These are phyloP conservation scores for Poeciliopsis prolifica DNA, from an alignment of 2,113 vertebrate species.

Conservation along the genomic window DNA sequence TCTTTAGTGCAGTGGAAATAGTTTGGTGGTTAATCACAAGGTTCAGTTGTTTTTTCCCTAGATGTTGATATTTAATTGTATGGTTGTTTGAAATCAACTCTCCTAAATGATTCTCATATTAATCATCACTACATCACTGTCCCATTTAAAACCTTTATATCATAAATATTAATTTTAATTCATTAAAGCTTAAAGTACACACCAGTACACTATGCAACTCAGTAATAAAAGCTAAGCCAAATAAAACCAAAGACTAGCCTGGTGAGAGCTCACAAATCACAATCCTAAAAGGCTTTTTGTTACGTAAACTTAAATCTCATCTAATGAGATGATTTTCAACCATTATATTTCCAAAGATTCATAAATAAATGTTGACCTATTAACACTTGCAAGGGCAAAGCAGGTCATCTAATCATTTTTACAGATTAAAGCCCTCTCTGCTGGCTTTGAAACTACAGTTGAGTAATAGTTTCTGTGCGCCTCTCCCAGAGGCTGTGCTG, in stretches of 20 bases:
- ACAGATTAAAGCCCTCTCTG: conserved; percentile 53
- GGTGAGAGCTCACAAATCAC: neutral
- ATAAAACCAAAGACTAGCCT: neutral
- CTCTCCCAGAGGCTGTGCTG: conserved; percentile 57
- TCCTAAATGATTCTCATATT: too few relatives aligned
- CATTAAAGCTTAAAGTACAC: fast-evolving
- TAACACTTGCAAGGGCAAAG: conserved; percentile 6
- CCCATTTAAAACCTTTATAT: too few relatives aligned
- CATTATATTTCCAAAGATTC: conserved; percentile 15
- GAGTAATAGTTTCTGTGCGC: conserved; percentile 58
- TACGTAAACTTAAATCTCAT: neutral
- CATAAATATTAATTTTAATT: too few relatives aligned
- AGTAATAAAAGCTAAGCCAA: conserved; percentile 3
- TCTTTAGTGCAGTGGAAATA: neutral
- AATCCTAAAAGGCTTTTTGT: neutral
- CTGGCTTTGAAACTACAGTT: conserved; percentile 39
- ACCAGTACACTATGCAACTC: neutral
- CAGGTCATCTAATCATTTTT: conserved; percentile 52
- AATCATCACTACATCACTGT: neutral
- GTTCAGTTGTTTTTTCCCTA: too few relatives aligned
- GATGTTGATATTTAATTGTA: too few relatives aligned
- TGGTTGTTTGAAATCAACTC: too few relatives aligned
- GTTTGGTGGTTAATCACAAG: neutral
- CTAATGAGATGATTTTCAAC: conserved; percentile 15
- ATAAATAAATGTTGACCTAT: conserved; percentile 35